Evolutionary conservation across 92 coral and sea anemone species (phyloP), one percentile per base, ranked within the genome.

Genomic region (Porites cylindrica): DNA sequence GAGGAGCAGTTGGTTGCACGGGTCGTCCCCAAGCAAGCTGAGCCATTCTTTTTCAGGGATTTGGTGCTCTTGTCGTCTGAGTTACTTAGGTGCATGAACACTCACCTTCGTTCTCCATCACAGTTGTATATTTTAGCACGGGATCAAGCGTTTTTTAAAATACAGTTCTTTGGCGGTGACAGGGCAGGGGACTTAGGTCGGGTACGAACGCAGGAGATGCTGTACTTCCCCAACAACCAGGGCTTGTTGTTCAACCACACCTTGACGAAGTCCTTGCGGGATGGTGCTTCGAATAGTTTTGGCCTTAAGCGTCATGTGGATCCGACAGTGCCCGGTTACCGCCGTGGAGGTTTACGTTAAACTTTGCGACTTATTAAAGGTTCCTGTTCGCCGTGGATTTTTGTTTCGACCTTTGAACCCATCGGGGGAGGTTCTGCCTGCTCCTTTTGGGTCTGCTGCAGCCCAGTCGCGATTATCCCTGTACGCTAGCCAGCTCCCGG

Each of bases 21-120:
- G 56, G 77, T 75, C 64, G 77, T 76, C 54, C 87, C 68, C 43
- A 62, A 8, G 63, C 93, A 74, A 69, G 93, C 88, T 10, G 85
- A 86, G 54, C 85, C 88, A 64, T 76, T 86, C 72, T 91, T 86
- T 67, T 14, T 91, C 32, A 24, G 80, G 61, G 88, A 86, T 63
- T 70, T 86, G 54, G 76, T 32, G 59, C 72, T 73, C 21, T 80
- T 91, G 26, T 72, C 77, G 51, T 76, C 73, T 8, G 85, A 79
- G 52, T 77, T 85, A 73, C 18, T 7, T 58, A 77, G 78, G 13
- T 69, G 77, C 66, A 52, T 76, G 71, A 85, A 76, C 66, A 58
- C n/a, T 2, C 85, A 54, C 1, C 11, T 59, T 51, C 69, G 51
- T 60, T 79, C 76, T 8, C 23, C 82, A 19, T n/a, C 76, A 21